Conservation (phyloP, 2,888 invertebrate genomes). For the Conistra vaccinii region DNA sequence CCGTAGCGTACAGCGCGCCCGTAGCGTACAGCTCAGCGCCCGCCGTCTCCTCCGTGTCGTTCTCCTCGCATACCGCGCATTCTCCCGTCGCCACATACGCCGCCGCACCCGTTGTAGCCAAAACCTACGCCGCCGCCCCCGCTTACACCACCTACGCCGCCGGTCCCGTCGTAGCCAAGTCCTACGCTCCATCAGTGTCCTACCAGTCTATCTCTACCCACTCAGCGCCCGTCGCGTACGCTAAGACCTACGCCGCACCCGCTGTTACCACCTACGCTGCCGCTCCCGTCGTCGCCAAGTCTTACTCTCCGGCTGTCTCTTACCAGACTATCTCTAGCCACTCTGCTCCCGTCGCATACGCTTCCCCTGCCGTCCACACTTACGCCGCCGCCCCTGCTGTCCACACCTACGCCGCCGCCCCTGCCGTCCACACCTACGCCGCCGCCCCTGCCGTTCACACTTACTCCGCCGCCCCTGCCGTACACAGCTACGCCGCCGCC, state of each 20-base stretch:
- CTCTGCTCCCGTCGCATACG: conserved; percentile 75
- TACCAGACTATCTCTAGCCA: conserved; percentile 78
- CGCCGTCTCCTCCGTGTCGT: conserved; percentile 73
- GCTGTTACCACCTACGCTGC: conserved; percentile 70
- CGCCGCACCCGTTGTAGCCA: conserved; percentile 76
- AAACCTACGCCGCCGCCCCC: conserved; percentile 77
- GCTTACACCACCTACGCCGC: conserved; percentile 79
- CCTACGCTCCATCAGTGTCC: conserved; percentile 76
- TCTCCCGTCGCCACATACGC: conserved; percentile 67
- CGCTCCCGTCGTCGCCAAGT: conserved; percentile 77
- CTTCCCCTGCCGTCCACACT: conserved; percentile 67
- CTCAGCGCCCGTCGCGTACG: conserved; percentile 35
- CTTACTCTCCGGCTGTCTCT: conserved; percentile 78
- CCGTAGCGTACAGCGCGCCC: conserved; percentile 81
- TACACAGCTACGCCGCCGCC: conserved; percentile 63
- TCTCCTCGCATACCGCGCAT: conserved; percentile 66
- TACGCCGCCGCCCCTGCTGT: conserved; percentile 69
- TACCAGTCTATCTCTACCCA: conserved; percentile 71
- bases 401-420: conserved; percentile 57
- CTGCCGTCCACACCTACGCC: conserved; percentile 67
- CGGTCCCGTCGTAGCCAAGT: conserved; percentile 64
- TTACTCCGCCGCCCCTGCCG: conserved; percentile 67
- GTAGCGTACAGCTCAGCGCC: conserved; percentile 82
- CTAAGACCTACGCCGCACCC: conserved; percentile 76
- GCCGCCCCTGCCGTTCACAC: conserved; percentile 66